phyloP scores from a whole-genome alignment of 2,113 vertebrate species.

The Himantopus leucocephalus region DNA sequence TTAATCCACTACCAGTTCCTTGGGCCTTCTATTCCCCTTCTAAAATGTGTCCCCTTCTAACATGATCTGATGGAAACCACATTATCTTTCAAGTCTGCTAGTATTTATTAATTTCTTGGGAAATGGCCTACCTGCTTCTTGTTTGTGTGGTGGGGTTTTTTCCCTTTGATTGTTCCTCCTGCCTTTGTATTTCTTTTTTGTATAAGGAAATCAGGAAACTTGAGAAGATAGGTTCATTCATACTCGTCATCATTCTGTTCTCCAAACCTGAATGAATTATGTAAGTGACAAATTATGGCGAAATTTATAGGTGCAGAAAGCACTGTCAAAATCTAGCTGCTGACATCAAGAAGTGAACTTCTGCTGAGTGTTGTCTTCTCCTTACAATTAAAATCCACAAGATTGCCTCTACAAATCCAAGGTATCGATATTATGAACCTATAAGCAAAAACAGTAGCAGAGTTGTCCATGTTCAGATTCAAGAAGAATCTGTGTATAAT shows the following conservation, averaged over 20 bases:
- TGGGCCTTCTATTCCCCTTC: background rate
- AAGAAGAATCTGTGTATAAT: background rate
- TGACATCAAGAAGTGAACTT: background rate
- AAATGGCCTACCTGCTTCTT: background rate
- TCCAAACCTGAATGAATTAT: background rate
- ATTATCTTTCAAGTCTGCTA: background rate
- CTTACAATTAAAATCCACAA: background rate
- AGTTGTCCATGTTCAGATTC: background rate
- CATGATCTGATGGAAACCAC: background rate
- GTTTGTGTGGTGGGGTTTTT: background rate
- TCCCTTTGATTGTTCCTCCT: background rate
- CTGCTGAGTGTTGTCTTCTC: background rate
- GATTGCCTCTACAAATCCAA: background rate
- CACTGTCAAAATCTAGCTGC: background rate
- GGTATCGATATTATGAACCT: background rate
- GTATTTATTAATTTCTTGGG: background rate
- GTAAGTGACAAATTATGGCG: background rate
- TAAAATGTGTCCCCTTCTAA: background rate
- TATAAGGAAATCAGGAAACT: background rate
- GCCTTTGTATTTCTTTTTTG: background rate
- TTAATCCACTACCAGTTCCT: background rate
- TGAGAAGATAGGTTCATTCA: background rate
- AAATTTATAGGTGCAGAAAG: background rate
- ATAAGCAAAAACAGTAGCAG: background rate
- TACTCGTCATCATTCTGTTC: background rate